Evolutionary conservation across 2,113 vertebrate genomes (phyloP).

Genomic region (Aspidoscelis tigris): DNA sequence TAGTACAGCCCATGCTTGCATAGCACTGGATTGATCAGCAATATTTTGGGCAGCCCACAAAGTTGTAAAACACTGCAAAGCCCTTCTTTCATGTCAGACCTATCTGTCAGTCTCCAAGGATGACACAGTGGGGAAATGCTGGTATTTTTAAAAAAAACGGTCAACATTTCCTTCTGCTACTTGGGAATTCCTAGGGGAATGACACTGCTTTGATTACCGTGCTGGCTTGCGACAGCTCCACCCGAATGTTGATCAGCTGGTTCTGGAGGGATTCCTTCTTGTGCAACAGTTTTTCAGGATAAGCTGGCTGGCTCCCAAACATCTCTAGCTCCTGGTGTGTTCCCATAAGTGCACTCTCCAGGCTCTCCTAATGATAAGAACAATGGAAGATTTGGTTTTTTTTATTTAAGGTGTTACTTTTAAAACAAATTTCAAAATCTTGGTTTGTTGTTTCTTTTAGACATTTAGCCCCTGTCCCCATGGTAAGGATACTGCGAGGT

Average conservation of each 20-base stretch:
- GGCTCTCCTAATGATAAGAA: conserved; percentile 80
- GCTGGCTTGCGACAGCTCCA: conserved; percentile 93
- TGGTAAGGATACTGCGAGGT: too few relatives aligned
- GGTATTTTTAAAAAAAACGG: too few relatives aligned
- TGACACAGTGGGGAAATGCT: too few relatives aligned
- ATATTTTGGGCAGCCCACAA: too few relatives aligned
- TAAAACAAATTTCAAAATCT: neutral
- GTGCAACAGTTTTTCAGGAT: conserved; percentile 87
- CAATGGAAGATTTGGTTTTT: neutral
- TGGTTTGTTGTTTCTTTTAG: neutral
- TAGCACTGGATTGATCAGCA: too few relatives aligned
- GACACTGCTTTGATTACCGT: conserved; percentile 75
- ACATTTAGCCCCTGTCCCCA: too few relatives aligned
- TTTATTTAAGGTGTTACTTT: neutral
- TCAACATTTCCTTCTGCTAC: too few relatives aligned
- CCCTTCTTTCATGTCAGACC: too few relatives aligned
- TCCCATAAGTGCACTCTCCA: conserved; percentile 93
- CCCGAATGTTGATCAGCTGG: conserved; percentile 93
- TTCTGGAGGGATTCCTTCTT: conserved; percentile 95
- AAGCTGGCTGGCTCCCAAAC: conserved; percentile 85
- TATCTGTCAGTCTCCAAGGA: too few relatives aligned
- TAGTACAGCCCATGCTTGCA: too few relatives aligned
- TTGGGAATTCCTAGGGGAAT: neutral
- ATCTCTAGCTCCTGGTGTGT: conserved; percentile 96
- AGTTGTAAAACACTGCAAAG: too few relatives aligned